A percentile compares a stretch with the other conserved stretches of the same genome.
Conservation (phyloP, 2,113 vertebrate species). For the Lontra canadensis region DNA sequence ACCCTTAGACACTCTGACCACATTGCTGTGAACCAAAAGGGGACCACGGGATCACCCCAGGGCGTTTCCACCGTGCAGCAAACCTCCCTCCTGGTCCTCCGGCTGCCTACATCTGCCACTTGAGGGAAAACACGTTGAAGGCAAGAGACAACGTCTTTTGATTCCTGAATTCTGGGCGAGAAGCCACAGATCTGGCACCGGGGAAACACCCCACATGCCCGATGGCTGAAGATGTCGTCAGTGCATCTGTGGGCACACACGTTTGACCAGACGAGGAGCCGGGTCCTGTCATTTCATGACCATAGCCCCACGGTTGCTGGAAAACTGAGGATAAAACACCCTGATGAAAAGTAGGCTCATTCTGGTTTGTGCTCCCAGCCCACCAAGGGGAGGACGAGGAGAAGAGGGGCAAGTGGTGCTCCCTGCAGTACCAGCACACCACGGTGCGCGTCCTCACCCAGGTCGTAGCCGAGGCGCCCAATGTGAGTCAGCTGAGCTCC, state of each 20-base stretch:
- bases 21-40: fast-evolving
- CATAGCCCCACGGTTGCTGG: background rate
- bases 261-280: fast-evolving
- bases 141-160: no score
- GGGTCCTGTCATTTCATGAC: background rate
- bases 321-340: background rate
- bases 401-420: slow-evolving; percentile 91
- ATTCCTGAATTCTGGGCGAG: background rate
- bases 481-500: slow-evolving; percentile 88
- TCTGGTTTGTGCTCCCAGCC: slow-evolving; percentile 82
- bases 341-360: background rate
- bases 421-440: slow-evolving; percentile 94
- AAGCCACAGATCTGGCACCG: background rate
- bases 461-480: slow-evolving; percentile 92
- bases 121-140: background rate
- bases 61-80: no score
- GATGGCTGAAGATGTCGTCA: background rate
- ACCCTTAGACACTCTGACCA: fast-evolving
- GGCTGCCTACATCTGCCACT: background rate
- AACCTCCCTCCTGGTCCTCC: background rate
- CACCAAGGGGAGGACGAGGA: slow-evolving; percentile 94
- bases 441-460: slow-evolving; percentile 94
- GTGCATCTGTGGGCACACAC: background rate
- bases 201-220: no score
- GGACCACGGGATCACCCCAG: no score